Conservation (phyloP, 2,888 invertebrate genomes). For the Lithophane ornitopus region DNA sequence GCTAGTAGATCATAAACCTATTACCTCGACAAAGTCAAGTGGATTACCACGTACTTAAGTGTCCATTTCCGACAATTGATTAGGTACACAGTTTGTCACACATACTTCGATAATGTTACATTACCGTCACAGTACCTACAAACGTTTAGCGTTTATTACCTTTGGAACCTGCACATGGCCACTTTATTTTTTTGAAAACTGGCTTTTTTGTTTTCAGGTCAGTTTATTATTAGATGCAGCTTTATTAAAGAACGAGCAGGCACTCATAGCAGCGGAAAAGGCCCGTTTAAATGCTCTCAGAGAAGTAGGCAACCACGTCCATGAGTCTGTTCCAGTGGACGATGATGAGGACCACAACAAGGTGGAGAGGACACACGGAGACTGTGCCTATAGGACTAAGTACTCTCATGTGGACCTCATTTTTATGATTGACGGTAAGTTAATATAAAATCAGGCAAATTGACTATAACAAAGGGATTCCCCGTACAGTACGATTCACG, state of each 20-base stretch:
- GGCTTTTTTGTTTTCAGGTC: conserved; percentile 89
- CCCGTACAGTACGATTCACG: too few species aligned
- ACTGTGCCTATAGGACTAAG: conserved; percentile 94
- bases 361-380: conserved; percentile 97
- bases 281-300: conserved; percentile 95
- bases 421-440: conserved; percentile 98
- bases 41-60: not conserved
- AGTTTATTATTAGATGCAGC: conserved; percentile 95
- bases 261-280: conserved; percentile 93
- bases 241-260: conserved; percentile 94
- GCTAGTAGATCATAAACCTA: too few species aligned
- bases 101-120: not conserved
- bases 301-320: conserved; percentile 98
- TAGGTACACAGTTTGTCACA: not conserved
- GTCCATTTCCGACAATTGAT: not conserved
- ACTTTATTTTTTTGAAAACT: too few species aligned
- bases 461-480: too few species aligned
- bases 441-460: too few species aligned
- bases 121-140: too few species aligned
- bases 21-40: not conserved
- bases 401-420: conserved; percentile 99
- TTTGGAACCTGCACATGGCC: too few species aligned
- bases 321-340: conserved; percentile 98
- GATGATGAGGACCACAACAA: conserved; percentile 99
- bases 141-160: too few species aligned